These are phyloP conservation scores for Scomber scombrus DNA, from an alignment of 2,113 vertebrate genomes.

Conservation along the genomic window DNA sequence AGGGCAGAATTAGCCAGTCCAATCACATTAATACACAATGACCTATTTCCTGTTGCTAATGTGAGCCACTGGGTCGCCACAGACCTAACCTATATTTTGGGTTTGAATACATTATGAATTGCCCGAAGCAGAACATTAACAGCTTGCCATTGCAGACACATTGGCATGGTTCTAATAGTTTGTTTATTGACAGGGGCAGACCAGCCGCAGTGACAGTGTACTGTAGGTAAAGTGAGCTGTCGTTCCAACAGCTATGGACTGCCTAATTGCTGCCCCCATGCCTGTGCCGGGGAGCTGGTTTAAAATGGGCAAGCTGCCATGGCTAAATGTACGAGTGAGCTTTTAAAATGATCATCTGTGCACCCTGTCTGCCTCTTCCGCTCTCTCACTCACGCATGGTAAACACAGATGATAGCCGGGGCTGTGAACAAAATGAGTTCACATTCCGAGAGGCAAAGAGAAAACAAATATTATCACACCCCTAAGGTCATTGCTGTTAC, in stretches of 20 bases:
- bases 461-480: constrained; percentile 48
- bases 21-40: constrained; percentile 67
- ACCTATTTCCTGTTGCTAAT: constrained; percentile 68
- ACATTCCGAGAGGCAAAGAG: constrained; percentile 26
- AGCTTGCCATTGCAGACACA: constrained; percentile 60
- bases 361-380: constrained; percentile 44
- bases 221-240: constrained; percentile 61
- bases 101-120: constrained; percentile 73
- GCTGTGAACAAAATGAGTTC: constrained; percentile 43
- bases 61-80: constrained; percentile 56
- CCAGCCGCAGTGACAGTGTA: constrained; percentile 31
- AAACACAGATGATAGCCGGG: constrained; percentile 7
- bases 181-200: constrained; percentile 70
- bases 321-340: constrained; percentile 62
- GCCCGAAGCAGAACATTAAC: constrained; percentile 67
- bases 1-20: constrained; percentile 51
- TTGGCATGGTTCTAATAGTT: constrained; percentile 65
- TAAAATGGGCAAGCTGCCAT: constrained; percentile 68
- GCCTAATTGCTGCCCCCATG: constrained; percentile 67
- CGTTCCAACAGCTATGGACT: constrained; percentile 48
- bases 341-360: constrained; percentile 66
- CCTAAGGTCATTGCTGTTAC: constrained; percentile 12
- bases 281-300: constrained; percentile 42
- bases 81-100: constrained; percentile 73
- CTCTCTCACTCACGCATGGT: constrained; percentile 44